Evolutionary conservation across 2,888 invertebrate genomes (phyloP).

Genomic region (Himalopsyche kuldschensis): DNA sequence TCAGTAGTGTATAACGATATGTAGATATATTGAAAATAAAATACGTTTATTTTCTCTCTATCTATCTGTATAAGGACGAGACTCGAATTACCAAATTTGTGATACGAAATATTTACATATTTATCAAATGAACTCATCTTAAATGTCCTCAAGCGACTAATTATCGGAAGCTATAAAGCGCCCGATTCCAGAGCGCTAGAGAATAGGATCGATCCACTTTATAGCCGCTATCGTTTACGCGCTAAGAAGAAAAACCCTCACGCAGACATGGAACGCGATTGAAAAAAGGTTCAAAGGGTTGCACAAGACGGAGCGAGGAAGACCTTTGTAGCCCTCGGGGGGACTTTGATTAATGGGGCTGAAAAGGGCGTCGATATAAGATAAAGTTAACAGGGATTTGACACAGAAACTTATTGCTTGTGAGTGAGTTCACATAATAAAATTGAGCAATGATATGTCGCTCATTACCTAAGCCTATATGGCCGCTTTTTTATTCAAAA

Average conservation of each 20-base stretch:
- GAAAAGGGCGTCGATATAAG: neutral
- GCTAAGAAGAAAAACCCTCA: constrained; percentile 16
- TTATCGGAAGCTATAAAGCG: neutral
- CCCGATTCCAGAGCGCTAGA: neutral
- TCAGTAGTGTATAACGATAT: too few species aligned
- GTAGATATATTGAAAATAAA: too few species aligned
- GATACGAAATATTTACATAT: neutral
- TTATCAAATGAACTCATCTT: neutral
- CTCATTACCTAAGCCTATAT: too few species aligned
- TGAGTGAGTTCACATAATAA: neutral
- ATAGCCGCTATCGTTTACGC: constrained; percentile 30
- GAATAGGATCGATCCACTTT: constrained; percentile 22
- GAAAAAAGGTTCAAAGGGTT: constrained; percentile 14
- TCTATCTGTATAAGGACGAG: neutral
- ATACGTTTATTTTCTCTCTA: too few species aligned
- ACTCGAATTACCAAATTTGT: neutral
- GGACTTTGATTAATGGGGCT: constrained; percentile 23
- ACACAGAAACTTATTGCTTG: neutral
- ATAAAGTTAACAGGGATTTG: neutral
- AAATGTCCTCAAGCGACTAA: neutral
- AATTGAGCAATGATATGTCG: too few species aligned
- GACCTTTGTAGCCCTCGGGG: constrained; percentile 6
- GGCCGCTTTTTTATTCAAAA: too few species aligned
- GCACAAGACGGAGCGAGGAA: neutral
- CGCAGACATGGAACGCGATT: neutral